These are phyloP conservation scores for Neopipo cinnamomea DNA, from an alignment of 2,113 vertebrate genomes.

Conservation along the genomic window DNA sequence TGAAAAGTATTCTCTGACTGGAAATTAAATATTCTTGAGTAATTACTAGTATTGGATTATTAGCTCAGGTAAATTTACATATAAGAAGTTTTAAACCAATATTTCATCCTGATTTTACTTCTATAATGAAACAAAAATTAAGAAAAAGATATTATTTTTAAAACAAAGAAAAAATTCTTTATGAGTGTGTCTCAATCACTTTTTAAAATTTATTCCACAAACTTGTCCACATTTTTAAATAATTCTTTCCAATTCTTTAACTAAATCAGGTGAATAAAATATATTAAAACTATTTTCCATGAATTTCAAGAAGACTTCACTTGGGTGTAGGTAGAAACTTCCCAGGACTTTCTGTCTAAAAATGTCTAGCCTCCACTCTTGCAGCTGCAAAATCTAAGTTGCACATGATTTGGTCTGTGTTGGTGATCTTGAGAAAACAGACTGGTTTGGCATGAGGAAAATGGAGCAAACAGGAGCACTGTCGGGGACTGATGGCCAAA, in stretches of 20 bases:
- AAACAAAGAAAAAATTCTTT: background rate
- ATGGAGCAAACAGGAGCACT: background rate
- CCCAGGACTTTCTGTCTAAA: background rate
- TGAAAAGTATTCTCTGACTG: background rate
- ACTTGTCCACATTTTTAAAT: background rate
- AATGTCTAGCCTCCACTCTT: background rate
- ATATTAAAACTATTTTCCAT: background rate
- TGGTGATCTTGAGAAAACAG: background rate
- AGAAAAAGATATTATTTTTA: background rate
- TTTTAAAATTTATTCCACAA: background rate
- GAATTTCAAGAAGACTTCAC: background rate
- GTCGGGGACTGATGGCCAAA: background rate
- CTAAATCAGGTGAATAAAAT: background rate
- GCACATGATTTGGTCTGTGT: background rate
- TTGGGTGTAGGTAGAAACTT: rapidly evolving
- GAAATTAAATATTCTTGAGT: background rate
- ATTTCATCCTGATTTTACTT: background rate
- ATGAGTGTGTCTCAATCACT: rapidly evolving
- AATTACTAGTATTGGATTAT: background rate
- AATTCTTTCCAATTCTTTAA: background rate
- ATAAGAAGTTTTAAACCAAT: background rate
- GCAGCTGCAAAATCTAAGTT: background rate
- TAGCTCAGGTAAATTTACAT: background rate
- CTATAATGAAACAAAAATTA: background rate
- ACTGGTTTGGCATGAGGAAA: background rate